These are phyloP conservation scores for Trachythela sp. DNA, from an alignment of 64 coral and sea anemone genomes.

Conservation along the genomic window DNA sequence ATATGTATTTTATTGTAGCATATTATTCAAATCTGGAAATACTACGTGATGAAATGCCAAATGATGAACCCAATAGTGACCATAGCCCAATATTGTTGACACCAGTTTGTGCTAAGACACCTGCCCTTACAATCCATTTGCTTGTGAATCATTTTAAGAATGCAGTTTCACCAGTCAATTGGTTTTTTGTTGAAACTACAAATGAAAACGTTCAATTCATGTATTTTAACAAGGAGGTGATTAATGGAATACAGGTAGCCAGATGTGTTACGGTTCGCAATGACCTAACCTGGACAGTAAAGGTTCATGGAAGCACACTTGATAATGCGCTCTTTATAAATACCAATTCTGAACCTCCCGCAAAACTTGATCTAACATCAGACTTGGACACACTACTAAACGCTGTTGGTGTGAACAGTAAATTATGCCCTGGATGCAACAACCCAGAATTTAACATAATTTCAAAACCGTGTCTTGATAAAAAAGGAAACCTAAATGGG, in stretches of 20 bases:
- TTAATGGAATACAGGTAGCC: background rate
- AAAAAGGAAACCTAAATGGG: background rate
- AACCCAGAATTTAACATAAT: background rate
- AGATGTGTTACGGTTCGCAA: background rate
- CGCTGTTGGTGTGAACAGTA: background rate
- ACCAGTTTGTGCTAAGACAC: background rate
- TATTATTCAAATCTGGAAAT: conserved; percentile 14
- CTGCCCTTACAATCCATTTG: background rate
- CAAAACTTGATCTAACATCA: background rate
- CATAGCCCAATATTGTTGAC: background rate
- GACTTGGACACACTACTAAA: background rate
- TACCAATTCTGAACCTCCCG: background rate
- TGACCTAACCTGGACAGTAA: background rate
- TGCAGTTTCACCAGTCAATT: background rate
- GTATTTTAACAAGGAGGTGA: background rate
- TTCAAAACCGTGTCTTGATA: background rate
- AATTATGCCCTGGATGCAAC: background rate
- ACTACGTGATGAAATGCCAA: background rate
- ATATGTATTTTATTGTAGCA: background rate
- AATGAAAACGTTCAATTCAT: background rate
- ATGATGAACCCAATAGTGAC: background rate
- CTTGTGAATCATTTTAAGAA: background rate
- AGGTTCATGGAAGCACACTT: background rate
- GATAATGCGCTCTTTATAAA: background rate
- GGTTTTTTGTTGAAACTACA: background rate